Evolutionary conservation across 2,888 invertebrate genomes (phyloP).

Genomic region (Embidobia sp.): DNA sequence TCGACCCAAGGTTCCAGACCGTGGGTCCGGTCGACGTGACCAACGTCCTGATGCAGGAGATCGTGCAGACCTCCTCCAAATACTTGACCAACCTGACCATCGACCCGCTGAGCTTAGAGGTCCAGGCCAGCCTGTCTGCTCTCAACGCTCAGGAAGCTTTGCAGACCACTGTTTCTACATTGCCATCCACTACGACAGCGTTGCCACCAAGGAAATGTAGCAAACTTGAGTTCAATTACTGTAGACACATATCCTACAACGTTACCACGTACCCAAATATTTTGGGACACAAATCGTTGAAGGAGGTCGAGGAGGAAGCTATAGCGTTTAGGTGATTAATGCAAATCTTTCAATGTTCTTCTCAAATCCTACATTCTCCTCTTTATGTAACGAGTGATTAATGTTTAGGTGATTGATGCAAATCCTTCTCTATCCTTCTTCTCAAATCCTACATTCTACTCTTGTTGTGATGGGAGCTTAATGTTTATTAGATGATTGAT

Average conservation of each 20-base stretch:
- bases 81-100: slow-evolving; percentile 86
- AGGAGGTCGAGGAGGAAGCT: slow-evolving; percentile 88
- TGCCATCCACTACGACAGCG: slow-evolving; percentile 82
- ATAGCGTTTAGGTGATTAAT: slow-evolving; percentile 87
- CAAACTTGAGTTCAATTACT: slow-evolving; percentile 86
- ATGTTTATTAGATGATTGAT: too few species aligned
- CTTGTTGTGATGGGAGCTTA: too few species aligned
- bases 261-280: slow-evolving; percentile 92
- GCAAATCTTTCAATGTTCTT: too few species aligned
- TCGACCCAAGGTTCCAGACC: slow-evolving; percentile 88
- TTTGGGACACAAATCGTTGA: slow-evolving; percentile 85
- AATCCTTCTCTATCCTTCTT: too few species aligned
- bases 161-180: slow-evolving; percentile 73
- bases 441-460: too few species aligned
- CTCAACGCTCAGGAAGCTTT: slow-evolving; percentile 79
- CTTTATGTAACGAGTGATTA: too few species aligned
- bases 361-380: too few species aligned
- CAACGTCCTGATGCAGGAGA: slow-evolving; percentile 86
- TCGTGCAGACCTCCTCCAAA: slow-evolving; percentile 83
- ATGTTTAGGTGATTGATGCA: too few species aligned
- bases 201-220: slow-evolving; percentile 86
- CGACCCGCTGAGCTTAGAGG: slow-evolving; percentile 85
- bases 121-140: slow-evolving; percentile 83
- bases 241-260: slow-evolving; percentile 89
- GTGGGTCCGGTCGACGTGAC: slow-evolving; percentile 86